Evolutionary conservation across 2,113 vertebrate species (phyloP).

Genomic region (Corythornis madagascariensis): DNA sequence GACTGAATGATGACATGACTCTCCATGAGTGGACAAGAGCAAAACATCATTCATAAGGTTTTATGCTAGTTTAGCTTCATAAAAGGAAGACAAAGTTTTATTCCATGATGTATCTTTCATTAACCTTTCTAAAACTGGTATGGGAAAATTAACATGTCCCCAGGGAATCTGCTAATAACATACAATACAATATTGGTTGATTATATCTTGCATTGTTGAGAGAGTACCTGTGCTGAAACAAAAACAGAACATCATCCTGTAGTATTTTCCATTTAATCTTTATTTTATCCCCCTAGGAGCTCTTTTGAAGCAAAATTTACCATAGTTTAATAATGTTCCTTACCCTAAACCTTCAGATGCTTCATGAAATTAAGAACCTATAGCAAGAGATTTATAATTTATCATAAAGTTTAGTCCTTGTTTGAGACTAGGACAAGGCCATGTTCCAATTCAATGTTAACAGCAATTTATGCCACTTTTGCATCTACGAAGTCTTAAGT

Average conservation of each 20-base stretch:
- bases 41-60: not conserved
- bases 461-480: not conserved
- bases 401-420: not conserved
- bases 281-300: not conserved
- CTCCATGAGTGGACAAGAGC: not conserved
- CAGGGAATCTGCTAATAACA: not conserved
- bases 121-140: not conserved
- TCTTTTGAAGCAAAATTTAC: not conserved
- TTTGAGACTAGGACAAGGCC: not conserved
- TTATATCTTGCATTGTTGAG: not conserved
- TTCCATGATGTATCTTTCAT: not conserved
- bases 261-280: not conserved
- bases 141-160: not conserved
- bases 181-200: not conserved
- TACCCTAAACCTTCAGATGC: not conserved
- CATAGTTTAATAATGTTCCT: not conserved
- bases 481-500: not conserved
- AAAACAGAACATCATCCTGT: not conserved
- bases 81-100: not conserved
- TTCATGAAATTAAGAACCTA: not conserved
- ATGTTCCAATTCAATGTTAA: not conserved
- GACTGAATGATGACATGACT: accelerated
- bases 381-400: not conserved
- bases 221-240: not conserved
- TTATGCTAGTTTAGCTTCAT: not conserved